These are phyloP conservation scores for Mormyrus iriodes DNA, from an alignment of 2,113 vertebrate genomes.

Conservation along the genomic window DNA sequence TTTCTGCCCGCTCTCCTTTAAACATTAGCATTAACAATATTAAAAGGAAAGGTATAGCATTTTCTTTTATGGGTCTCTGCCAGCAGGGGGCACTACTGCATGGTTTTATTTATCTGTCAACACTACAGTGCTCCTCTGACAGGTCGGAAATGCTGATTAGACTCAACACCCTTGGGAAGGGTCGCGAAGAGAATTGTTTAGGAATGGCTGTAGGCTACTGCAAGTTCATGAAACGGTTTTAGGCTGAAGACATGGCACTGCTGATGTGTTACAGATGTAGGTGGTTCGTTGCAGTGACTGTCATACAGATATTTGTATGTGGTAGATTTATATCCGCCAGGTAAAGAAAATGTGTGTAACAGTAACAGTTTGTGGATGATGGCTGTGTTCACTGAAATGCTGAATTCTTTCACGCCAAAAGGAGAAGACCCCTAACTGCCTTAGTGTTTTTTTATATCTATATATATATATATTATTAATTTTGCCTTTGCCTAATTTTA, in stretches of 20 bases:
- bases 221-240: background rate
- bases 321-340: background rate
- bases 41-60: background rate
- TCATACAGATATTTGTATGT: background rate
- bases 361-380: background rate
- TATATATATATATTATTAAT: background rate
- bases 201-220: background rate
- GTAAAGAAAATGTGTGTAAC: background rate
- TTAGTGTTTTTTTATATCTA: background rate
- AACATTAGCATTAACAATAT: background rate
- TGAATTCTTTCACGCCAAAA: background rate
- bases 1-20: background rate
- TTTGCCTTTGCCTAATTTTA: background rate
- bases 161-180: background rate
- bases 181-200: background rate
- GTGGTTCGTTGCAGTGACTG: background rate
- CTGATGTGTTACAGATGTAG: background rate
- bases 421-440: background rate
- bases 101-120: background rate
- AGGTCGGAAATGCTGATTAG: background rate
- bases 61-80: background rate
- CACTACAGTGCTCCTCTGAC: background rate
- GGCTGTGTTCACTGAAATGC: background rate
- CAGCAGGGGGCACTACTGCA: background rate
- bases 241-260: background rate